Conservation (phyloP, 1,140 invertebrate species). For the Musca vetustissima region DNA sequence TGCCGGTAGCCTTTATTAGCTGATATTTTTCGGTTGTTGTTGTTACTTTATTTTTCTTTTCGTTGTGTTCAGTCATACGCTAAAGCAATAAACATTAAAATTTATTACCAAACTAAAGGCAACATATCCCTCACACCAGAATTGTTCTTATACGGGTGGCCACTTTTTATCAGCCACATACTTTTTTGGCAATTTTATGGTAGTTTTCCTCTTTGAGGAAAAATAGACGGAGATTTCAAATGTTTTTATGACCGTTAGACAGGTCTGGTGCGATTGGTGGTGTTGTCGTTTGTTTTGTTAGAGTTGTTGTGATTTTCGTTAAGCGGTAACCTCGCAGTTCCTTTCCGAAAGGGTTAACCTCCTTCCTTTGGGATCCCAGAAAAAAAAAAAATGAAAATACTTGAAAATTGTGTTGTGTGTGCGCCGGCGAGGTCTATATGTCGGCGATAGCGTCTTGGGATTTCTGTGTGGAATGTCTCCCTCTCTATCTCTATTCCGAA, state of each 20-base stretch:
- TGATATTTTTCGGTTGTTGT: background rate
- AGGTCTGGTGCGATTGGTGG: background rate
- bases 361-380: background rate
- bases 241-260: slow-evolving; percentile 12
- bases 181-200: slow-evolving; percentile 20
- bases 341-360: background rate
- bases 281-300: background rate
- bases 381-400: background rate
- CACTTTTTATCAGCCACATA: background rate
- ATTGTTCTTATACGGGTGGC: background rate
- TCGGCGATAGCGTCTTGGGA: too few species aligned
- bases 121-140: background rate
- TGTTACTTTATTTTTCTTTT: too few species aligned
- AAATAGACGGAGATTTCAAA: background rate
- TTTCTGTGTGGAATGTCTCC: too few species aligned
- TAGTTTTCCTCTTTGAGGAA: slow-evolving; percentile 5
- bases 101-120: slow-evolving; percentile 18
- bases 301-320: background rate
- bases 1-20: slow-evolving; percentile 19
- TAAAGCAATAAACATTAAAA: slow-evolving; percentile 20
- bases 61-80: slow-evolving; percentile 7
- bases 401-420: background rate
- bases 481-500: too few species aligned
- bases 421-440: background rate
- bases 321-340: too few species aligned